These are phyloP conservation scores for Pangasius larnaudii DNA, from an alignment of 2,797 vertebrate species.

Conservation along the genomic window DNA sequence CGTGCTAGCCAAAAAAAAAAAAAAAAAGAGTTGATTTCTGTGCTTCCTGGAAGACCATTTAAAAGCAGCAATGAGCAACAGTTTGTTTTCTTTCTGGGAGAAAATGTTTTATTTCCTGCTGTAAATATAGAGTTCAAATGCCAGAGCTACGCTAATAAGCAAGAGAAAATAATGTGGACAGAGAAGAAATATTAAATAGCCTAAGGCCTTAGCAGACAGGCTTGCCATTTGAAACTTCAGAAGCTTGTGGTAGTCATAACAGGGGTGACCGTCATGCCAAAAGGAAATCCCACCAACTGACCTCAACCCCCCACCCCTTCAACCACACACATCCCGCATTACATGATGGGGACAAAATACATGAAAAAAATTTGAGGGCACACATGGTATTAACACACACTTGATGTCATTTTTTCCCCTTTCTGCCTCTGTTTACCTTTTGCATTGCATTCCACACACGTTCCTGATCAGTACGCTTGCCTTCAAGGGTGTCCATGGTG, in stretches of 20 bases:
- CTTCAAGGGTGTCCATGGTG: conserved; percentile 83
- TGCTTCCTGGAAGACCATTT: background rate
- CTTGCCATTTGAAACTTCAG: conserved; percentile 51
- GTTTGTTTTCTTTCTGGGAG: conserved; percentile 22
- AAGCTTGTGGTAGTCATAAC: conserved; percentile 36
- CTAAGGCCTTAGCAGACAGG: conserved; percentile 35
- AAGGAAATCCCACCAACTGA: background rate
- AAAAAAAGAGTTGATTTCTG: conserved; percentile 18
- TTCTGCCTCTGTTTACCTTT: conserved; percentile 71
- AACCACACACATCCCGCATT: background rate
- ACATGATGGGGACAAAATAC: background rate
- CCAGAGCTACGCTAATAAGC: conserved; percentile 54
- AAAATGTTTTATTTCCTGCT: conserved; percentile 41
- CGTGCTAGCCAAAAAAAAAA: background rate
- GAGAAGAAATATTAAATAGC: conserved; percentile 45
- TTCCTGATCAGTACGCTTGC: conserved; percentile 69
- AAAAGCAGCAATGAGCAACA: background rate
- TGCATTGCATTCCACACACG: conserved; percentile 79
- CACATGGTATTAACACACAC: conserved; percentile 47
- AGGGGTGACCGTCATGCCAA: conserved; percentile 38
- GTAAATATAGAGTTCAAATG: conserved; percentile 47
- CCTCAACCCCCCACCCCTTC: background rate
- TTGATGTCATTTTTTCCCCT: conserved; percentile 36
- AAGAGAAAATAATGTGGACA: conserved; percentile 43
- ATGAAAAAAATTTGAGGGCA: background rate